Evolutionary conservation across 2,888 invertebrate species (phyloP).

Genomic region (Latheticus oryzae): DNA sequence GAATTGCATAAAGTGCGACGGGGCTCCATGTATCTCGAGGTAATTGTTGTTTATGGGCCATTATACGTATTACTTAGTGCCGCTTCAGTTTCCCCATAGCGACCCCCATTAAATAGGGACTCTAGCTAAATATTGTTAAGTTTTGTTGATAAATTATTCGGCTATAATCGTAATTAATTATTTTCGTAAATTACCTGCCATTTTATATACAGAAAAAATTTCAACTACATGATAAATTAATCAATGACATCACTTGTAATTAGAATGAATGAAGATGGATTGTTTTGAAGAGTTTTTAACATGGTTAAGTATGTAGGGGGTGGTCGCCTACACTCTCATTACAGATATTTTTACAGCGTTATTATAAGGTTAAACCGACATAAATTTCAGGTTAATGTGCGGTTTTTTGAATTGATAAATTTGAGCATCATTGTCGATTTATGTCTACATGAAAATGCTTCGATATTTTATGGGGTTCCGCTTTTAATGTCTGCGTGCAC

Average conservation of each 20-base stretch:
- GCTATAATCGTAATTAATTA: slow-evolving; percentile 26
- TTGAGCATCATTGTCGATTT: slow-evolving; percentile 32
- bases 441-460: slow-evolving; percentile 33
- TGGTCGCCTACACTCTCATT: slow-evolving; percentile 10
- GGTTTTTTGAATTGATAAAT: slow-evolving; percentile 2
- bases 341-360: slow-evolving; percentile 7
- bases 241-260: slow-evolving; percentile 29
- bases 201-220: not conserved
- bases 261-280: slow-evolving; percentile 31
- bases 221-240: slow-evolving; percentile 17
- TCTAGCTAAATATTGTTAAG: slow-evolving; percentile 29
- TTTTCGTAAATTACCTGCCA: slow-evolving; percentile 25
- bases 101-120: slow-evolving; percentile 37
- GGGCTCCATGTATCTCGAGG: slow-evolving; percentile 51
- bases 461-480: slow-evolving; percentile 44
- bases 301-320: slow-evolving; percentile 14
- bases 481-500: slow-evolving; percentile 39
- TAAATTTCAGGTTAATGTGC: slow-evolving; percentile 1
- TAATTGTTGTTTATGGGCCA: slow-evolving; percentile 59
- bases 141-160: slow-evolving; percentile 30
- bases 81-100: slow-evolving; percentile 40
- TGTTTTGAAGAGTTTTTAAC: slow-evolving; percentile 6
- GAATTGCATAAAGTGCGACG: slow-evolving; percentile 40
- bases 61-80: slow-evolving; percentile 59
- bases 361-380: slow-evolving; percentile 2